Base-by-base conservation (phyloP, 1,140 invertebrate species). In the Ruditapes philippinarum region DNA sequence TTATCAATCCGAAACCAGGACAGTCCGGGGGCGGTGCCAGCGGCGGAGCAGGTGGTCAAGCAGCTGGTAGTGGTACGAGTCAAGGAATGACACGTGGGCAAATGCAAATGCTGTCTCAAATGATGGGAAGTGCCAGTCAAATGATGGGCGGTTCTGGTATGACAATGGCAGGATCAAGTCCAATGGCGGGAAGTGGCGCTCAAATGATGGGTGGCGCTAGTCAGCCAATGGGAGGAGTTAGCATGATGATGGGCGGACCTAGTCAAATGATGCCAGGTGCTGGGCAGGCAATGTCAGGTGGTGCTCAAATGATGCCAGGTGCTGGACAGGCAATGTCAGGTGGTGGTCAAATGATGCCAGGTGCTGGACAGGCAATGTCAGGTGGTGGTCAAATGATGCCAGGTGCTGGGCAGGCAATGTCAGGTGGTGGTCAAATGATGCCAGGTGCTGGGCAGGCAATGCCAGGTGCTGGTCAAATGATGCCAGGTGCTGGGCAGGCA, bases 1-100 rank as follows among this genome's bases (percentile, higher is more conserved):
- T 84, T 45, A 25, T 70, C 42, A 70, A 70, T 70, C 81, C 74
- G n/a, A 33, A 33, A 22, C 45, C 74, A 36, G 74, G 74, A 51
- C 42, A 49, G 12, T 7, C 70, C n/a, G 25, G 25, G 3, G 40
- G 70, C 31, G 2, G 25, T 40, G 40, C 36, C 22, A 38, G n/a
- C 2, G 70, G 70, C 14, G 45, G 74, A 3, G 28, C 11, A 1
- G 45, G 25, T 11, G 45, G 25, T 33, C 38, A 38, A 7, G 45
- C 45, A 40, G 70, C 31, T 11, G 36, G 36, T 45, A n/a, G n/a
- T n/a, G 70, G 42, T n/a, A 51, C 28, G 38, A 40, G 33, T 45
- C n/a, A 31, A 68, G 22, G 11, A 68, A 40, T 49, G 42, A n/a
- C n/a, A n/a, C n/a, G n/a, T n/a, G n/a, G 65, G 65, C 25, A 11